Evolutionary conservation across 1,140 invertebrate species (phyloP), one percentile per base, ranked within the genome.

Genomic region (Nephotettix cincticeps): DNA sequence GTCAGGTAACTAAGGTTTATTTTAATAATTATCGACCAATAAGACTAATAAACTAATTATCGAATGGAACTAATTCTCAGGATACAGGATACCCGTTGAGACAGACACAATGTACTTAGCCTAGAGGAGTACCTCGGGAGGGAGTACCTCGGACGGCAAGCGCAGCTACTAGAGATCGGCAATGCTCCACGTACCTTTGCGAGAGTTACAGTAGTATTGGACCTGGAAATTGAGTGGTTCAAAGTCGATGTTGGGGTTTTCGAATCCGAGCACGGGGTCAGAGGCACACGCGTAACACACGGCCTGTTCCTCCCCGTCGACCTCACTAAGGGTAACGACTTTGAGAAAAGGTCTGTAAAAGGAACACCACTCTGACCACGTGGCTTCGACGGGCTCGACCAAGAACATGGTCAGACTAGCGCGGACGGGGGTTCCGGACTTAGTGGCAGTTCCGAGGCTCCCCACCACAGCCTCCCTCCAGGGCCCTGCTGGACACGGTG

Each of bases 261-360:
- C 72, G 80, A 78, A 28, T 74, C 65, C 23, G 21, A 51, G 14
- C 70, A 58, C 19, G 63, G 69, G 28, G 70, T 56, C 32, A 14
- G 11, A 69, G 56, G 67, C 14, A 66, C 66, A 30, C 32, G 79
- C 77, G 75, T 86, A 88, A 72, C 88, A 86, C 51, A 88, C 83
- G 0, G 89, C 85, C 3, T 58, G 73, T 72, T 84, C 88, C 64
- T 87, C 83, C 65, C 81, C 83, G 78, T 91, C 89, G 56, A 84
- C 76, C 73, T 89, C 87, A 17, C 89, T 90, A 72, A 89, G 85
- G 25, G 89, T 88, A 68, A 90, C 80, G 69, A 80, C 83, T 77
- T 89, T 89, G 14, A 83, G 80, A 65, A 85, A 84, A 73, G 85
- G 82, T 51, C 83, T 80, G 76, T 86, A 89, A 61, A 85, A 83